Conservation (phyloP, 2,113 vertebrate genomes). For the Zapornia atra region DNA sequence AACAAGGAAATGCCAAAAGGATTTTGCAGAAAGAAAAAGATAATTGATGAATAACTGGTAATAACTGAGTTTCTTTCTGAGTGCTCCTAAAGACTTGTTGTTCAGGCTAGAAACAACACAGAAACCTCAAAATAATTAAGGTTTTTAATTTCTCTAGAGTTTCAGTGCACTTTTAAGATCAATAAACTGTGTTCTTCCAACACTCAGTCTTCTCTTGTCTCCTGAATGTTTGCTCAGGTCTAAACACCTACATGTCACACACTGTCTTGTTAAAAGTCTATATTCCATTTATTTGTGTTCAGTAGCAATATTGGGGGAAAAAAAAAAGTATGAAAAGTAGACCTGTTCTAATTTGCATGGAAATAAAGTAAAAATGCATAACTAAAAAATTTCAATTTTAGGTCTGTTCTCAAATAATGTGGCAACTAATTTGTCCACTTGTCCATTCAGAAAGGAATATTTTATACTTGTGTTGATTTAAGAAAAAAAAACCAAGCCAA, state of each 20-base stretch:
- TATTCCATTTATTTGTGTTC: background rate
- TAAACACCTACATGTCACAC: background rate
- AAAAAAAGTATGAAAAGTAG: background rate
- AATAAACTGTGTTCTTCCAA: background rate
- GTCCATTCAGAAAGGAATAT: background rate
- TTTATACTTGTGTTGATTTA: background rate
- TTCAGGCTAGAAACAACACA: background rate
- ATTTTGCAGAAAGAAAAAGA: background rate
- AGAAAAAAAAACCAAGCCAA: rapidly evolving
- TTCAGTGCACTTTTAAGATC: background rate
- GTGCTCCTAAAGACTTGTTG: background rate
- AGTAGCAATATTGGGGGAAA: background rate
- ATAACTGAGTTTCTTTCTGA: background rate
- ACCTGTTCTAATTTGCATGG: background rate
- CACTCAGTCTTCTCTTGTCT: background rate
- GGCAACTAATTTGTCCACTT: background rate
- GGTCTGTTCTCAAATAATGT: background rate
- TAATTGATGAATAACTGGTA: background rate
- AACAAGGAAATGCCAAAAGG: background rate
- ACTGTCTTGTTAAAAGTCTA: background rate
- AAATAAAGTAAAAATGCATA: background rate
- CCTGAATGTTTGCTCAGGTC: background rate
- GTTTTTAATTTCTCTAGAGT: background rate
- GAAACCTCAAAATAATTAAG: background rate
- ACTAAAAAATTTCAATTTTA: background rate